phyloP scores from a whole-genome alignment of 2,113 vertebrate species.

The Hymenochirus boettgeri region DNA sequence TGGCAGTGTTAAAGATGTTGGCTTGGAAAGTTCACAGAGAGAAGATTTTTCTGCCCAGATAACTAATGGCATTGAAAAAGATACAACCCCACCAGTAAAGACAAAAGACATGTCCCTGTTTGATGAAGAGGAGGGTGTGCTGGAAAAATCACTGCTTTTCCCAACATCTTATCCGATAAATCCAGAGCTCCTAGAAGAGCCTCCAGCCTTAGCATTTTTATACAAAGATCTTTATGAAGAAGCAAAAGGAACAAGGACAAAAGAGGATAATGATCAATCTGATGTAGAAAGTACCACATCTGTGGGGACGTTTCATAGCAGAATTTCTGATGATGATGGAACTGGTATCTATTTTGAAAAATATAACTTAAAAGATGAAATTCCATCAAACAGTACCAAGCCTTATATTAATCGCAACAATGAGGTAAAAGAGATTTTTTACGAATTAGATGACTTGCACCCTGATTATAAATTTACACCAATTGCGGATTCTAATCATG shows the following conservation, averaged over 20 bases:
- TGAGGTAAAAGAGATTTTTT: conserved; percentile 46
- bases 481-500: neutral
- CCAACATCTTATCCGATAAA: conserved; percentile 76
- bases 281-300: conserved; percentile 75
- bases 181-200: conserved; percentile 79
- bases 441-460: conserved; percentile 8
- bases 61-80: conserved; percentile 35
- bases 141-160: conserved; percentile 75
- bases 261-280: conserved; percentile 67
- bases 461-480: neutral
- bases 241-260: conserved; percentile 67
- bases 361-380: conserved; percentile 85
- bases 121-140: conserved; percentile 68
- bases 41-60: conserved; percentile 19
- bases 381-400: conserved; percentile 52
- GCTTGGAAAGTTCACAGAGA: conserved; percentile 13
- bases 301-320: conserved; percentile 70
- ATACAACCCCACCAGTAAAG: conserved; percentile 46
- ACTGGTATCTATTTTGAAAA: conserved; percentile 86
- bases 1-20: conserved; percentile 54
- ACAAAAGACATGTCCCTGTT: conserved; percentile 74
- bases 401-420: conserved; percentile 43
- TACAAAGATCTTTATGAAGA: conserved; percentile 88
- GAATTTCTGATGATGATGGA: conserved; percentile 77
- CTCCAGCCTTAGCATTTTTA: conserved; percentile 83